Evolutionary conservation across 1,140 invertebrate genomes (phyloP).

Genomic region (Aphis craccivora): DNA sequence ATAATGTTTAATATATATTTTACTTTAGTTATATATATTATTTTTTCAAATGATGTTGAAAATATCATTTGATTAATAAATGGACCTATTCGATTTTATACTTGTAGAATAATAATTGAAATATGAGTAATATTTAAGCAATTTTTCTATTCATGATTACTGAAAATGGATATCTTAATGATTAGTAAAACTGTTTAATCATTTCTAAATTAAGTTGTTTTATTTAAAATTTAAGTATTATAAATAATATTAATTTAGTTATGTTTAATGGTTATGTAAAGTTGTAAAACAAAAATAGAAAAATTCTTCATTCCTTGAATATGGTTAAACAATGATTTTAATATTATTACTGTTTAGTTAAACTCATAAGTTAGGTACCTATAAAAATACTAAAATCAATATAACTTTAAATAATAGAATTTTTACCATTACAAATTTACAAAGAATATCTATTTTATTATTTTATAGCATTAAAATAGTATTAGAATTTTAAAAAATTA

Average conservation of each 20-base stretch:
- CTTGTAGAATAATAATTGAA: background rate
- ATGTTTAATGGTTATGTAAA: background rate
- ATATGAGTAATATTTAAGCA: background rate
- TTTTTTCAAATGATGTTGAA: background rate
- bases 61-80: background rate
- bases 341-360: too few species aligned
- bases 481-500: too few species aligned
- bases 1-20: background rate
- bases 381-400: too few species aligned
- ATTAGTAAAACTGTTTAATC: too few species aligned
- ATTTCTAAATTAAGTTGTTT: background rate
- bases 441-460: too few species aligned
- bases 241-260: background rate
- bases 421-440: too few species aligned
- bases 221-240: background rate
- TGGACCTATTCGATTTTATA: background rate
- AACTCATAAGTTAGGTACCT: too few species aligned
- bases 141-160: too few species aligned
- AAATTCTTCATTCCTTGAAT: background rate
- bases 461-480: too few species aligned
- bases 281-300: background rate
- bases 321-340: background rate
- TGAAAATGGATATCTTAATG: too few species aligned
- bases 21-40: background rate
- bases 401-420: too few species aligned